Base-by-base conservation (phyloP, 2,888 invertebrate genomes). In the Volucella inanis region DNA sequence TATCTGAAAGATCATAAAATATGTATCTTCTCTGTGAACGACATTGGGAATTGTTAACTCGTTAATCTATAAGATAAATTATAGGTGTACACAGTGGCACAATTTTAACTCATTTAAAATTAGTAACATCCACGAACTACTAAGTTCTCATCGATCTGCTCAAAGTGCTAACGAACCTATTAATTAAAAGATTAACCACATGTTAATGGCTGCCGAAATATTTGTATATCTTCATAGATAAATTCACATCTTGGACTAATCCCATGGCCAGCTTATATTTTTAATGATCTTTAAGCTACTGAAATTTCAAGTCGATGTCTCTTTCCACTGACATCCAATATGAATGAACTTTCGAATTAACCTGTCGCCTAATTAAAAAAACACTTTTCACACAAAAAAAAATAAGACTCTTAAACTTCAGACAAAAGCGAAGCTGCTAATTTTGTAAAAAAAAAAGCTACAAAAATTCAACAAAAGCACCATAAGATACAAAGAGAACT, bases 401-500 rank as follows among this genome's bases (percentile, higher is more conserved):
- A 38, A 52, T 62, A 52, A 74, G 47, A 2, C 18, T 18, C 18
- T 22, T 31, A 31, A 31, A 31, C 31, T 31, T 1, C 4, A 31
- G 31, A 61, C 15, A 79, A 72, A 52, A n/a, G 45, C 50, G 31
- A 76, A 62, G 54, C 70, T 6, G 47, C 65, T 64, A 64, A 43
- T 43, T 74, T 72, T 67, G 65, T 65, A 45, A 67, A 57, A 45
- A 45, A 67, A 57, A 45, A 67, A 57, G 65, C 14, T 54, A 39
- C 47, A 76, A 14, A 70, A 70, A 75, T 75, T 75, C 61, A 75
- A 75, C 75, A 65, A 65, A 64, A 52, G 22, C 49, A 11, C 12
- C 18, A 18, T 10, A 8, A 22, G 18, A 6, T 31, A 0, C 31
- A 31, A 6, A 22, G 14, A 3, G 41, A 31, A 31, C 38, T 14